These are phyloP conservation scores for Harpagoxenus sublaevis DNA, from an alignment of 2,888 invertebrate species.

Conservation along the genomic window DNA sequence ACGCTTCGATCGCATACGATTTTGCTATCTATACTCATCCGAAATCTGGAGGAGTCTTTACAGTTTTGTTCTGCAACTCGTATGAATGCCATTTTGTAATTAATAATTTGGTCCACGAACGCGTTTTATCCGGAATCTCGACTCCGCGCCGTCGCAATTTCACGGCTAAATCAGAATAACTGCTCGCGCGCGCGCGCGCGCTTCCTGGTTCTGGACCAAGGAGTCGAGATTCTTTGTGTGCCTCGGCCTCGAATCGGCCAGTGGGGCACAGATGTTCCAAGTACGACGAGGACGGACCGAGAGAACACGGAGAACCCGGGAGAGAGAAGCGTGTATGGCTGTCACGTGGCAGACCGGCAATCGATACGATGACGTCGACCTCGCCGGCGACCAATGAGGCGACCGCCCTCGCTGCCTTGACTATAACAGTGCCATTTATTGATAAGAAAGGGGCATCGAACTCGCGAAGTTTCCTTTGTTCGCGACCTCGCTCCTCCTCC, in stretches of 20 bases:
- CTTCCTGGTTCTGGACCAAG: constrained; percentile 56
- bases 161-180: not conserved
- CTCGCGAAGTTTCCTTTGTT: constrained; percentile 75
- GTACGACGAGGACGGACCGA: not conserved
- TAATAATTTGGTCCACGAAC: not conserved
- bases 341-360: constrained; percentile 64
- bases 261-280: constrained; percentile 43
- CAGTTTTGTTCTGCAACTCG: not conserved
- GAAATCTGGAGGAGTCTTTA: not conserved
- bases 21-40: not conserved
- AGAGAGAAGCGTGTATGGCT: constrained; percentile 41
- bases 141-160: not conserved
- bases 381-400: constrained; percentile 61
- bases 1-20: not conserved
- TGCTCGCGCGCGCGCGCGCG: not conserved
- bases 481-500: constrained; percentile 22
- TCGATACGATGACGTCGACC: constrained; percentile 71
- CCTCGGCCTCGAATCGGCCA: constrained; percentile 56
- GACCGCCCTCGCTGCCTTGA: constrained; percentile 41
- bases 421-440: constrained; percentile 71
- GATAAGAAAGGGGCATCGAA: constrained; percentile 84
- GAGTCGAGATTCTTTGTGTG: constrained; percentile 58
- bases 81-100: not conserved
- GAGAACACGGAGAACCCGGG: constrained; percentile 28
- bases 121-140: not conserved